A percentile compares a stretch with the other conserved stretches of the same genome.
These are phyloP conservation scores for Phaethon lepturus DNA, from an alignment of 2,113 vertebrate species.

Conservation along the genomic window DNA sequence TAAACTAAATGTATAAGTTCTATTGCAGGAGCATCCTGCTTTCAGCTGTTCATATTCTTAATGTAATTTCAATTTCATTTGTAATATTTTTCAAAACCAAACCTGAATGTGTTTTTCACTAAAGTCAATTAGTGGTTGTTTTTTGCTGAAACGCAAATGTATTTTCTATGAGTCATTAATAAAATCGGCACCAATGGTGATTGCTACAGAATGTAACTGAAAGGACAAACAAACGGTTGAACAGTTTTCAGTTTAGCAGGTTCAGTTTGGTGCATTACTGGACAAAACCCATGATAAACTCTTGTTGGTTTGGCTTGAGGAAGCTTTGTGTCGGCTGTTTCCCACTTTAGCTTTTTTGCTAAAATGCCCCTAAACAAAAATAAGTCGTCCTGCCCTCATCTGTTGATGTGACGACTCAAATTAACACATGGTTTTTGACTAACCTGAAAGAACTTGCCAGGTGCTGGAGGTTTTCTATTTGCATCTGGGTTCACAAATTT, in stretches of 20 bases:
- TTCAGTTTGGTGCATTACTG: slow-evolving; percentile 22
- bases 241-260: slow-evolving; percentile 43
- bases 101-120: background rate
- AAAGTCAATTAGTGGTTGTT: background rate
- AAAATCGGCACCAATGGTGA: slow-evolving; percentile 30
- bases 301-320: slow-evolving; percentile 34
- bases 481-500: slow-evolving; percentile 83
- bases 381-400: slow-evolving; percentile 69
- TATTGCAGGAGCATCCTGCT: background rate
- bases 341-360: slow-evolving; percentile 70
- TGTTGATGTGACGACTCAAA: slow-evolving; percentile 78
- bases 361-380: slow-evolving; percentile 77
- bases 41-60: background rate
- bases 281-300: slow-evolving; percentile 57
- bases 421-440: slow-evolving; percentile 79
- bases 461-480: slow-evolving; percentile 86
- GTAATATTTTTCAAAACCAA: background rate
- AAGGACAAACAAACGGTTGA: slow-evolving; percentile 69
- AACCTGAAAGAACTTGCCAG: slow-evolving; percentile 86
- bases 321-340: slow-evolving; percentile 44
- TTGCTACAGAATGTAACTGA: slow-evolving; percentile 62
- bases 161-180: slow-evolving; percentile 67
- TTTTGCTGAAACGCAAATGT: slow-evolving; percentile 11
- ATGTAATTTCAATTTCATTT: background rate
- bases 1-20: background rate